A percentile compares a stretch with the other conserved stretches of the same genome.
Evolutionary conservation across 2,797 vertebrate species (phyloP).

Genomic region (Silurus aristotelis): DNA sequence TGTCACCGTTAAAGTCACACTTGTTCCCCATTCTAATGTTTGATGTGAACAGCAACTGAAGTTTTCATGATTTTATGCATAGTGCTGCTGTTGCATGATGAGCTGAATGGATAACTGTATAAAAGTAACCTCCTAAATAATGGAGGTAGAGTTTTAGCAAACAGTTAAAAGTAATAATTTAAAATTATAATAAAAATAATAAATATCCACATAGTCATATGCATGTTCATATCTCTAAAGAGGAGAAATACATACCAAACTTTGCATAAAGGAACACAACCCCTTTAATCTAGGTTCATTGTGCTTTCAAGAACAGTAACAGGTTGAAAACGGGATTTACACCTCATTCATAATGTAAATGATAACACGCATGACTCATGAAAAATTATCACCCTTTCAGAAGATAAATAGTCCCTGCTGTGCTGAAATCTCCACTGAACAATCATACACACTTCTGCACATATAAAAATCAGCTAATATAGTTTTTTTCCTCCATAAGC

Average conservation of each 20-base stretch:
- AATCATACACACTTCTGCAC: conserved; percentile 68
- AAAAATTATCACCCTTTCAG: conserved; percentile 79
- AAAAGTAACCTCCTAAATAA: background rate
- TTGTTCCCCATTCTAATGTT: background rate
- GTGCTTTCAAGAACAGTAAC: conserved; percentile 65
- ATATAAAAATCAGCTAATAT: too few species aligned
- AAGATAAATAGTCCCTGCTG: conserved; percentile 79
- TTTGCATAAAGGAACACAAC: conserved; percentile 61
- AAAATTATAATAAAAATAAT: background rate
- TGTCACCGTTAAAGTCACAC: background rate
- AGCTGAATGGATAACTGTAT: background rate
- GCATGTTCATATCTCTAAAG: conserved; percentile 13
- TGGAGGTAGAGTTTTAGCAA: background rate
- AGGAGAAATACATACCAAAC: conserved; percentile 59
- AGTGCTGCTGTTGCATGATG: background rate
- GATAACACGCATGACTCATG: conserved; percentile 71
- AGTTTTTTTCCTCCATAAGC: too few species aligned
- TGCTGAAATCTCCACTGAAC: conserved; percentile 77
- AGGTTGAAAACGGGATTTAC: conserved; percentile 70
- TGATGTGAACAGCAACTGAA: background rate
- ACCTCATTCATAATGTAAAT: conserved; percentile 78
- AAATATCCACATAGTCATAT: background rate
- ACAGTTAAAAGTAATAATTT: background rate
- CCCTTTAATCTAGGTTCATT: conserved; percentile 69
- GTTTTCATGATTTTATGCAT: background rate